Conservation (phyloP, 1,140 invertebrate genomes). For the Platorchestia sp. region DNA sequence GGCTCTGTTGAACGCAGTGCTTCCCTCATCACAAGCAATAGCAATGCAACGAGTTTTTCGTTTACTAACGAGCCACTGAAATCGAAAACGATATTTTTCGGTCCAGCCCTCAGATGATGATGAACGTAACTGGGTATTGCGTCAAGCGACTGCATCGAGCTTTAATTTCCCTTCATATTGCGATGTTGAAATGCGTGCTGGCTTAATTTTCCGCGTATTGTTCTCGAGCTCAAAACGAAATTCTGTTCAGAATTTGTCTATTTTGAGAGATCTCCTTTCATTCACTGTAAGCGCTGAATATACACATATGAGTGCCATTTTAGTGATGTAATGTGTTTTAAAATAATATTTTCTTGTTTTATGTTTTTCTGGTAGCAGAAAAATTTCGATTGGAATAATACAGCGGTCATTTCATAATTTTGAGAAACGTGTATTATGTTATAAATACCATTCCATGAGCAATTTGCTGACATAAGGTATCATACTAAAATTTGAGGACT, state of each 20-base stretch:
- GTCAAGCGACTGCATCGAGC: neutral
- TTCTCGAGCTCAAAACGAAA: neutral
- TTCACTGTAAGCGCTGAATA: neutral
- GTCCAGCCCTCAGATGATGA: neutral
- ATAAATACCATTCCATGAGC: no score
- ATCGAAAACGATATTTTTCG: conserved; percentile 18
- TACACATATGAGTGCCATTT: no score
- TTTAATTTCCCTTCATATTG: no score
- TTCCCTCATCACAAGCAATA: conserved; percentile 4
- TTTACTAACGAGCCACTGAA: neutral
- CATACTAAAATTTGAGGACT: no score
- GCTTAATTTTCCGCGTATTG: neutral
- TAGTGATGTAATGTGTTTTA: no score
- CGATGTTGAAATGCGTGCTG: no score
- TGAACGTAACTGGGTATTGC: neutral
- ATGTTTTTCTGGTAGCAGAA: no score
- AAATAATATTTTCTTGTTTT: no score
- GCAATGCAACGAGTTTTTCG: conserved; percentile 10
- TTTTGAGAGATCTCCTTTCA: neutral
- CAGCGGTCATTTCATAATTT: no score
- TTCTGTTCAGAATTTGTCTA: neutral
- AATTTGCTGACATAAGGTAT: no score
- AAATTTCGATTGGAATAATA: no score
- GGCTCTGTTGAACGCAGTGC: neutral
- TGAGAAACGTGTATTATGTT: no score